Percentiles rank a stretch among this genome's conserved stretches.
Evolutionary conservation across 2,113 vertebrate species (phyloP).

Genomic region (Pachypanchax playfairii): DNA sequence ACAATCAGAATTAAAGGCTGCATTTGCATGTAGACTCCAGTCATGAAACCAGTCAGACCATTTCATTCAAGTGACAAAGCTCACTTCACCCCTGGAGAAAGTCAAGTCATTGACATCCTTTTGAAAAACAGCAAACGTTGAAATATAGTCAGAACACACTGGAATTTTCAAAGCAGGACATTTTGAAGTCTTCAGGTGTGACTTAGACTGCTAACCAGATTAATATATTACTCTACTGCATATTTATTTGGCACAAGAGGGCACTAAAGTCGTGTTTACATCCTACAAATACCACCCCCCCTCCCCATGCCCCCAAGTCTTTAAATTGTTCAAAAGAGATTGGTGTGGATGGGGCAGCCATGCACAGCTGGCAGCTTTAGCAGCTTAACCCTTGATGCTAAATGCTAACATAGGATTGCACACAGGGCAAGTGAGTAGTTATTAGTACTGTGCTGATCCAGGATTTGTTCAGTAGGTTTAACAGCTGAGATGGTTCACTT

Average conservation of each 20-base stretch:
- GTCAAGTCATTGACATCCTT: background rate
- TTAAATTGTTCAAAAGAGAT: slow-evolving; percentile 53
- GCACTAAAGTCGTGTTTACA: slow-evolving; percentile 70
- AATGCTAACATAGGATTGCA: slow-evolving; percentile 66
- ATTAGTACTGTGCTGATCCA: slow-evolving; percentile 34
- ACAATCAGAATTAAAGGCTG: slow-evolving; percentile 31
- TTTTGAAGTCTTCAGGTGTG: background rate
- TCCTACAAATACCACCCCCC: slow-evolving; percentile 59
- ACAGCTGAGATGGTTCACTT: slow-evolving; percentile 36
- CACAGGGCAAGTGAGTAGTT: slow-evolving; percentile 30
- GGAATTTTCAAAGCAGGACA: background rate
- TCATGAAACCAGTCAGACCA: background rate
- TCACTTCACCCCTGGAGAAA: background rate
- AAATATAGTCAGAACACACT: no score
- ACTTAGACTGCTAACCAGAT: background rate
- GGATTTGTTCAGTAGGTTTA: slow-evolving; percentile 53
- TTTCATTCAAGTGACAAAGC: slow-evolving; percentile 2
- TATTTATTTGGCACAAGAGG: slow-evolving; percentile 73
- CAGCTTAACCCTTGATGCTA: slow-evolving; percentile 69
- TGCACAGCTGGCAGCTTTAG: slow-evolving; percentile 75
- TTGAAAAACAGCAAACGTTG: background rate
- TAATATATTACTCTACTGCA: background rate
- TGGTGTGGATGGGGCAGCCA: slow-evolving; percentile 44
- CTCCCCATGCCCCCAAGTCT: slow-evolving; percentile 31
- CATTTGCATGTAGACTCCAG: background rate